These are phyloP conservation scores for Xiphorhynchus elegans DNA, from an alignment of 2,113 vertebrate species.

Conservation along the genomic window DNA sequence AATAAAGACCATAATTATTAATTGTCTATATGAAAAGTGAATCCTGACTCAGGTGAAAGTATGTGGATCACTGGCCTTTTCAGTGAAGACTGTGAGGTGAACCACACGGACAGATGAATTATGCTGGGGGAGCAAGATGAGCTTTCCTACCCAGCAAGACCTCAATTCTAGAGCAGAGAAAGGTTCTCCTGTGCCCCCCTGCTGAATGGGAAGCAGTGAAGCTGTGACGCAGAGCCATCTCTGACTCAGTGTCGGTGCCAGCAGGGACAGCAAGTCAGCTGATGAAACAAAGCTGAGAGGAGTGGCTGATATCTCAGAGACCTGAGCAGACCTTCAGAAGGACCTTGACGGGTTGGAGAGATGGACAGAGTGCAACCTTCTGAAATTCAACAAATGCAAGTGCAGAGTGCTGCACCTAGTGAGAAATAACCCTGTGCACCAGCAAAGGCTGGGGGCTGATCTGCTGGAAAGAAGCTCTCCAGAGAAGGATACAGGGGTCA, in stretches of 20 bases:
- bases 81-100: not conserved
- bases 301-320: fast-evolving
- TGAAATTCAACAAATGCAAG: not conserved
- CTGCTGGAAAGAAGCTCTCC: not conserved
- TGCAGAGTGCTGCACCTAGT: not conserved
- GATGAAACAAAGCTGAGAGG: not conserved
- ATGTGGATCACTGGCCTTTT: not conserved
- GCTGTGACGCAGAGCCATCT: not conserved
- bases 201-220: not conserved
- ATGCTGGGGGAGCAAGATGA: not conserved
- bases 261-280: not conserved
- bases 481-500: not conserved
- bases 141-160: not conserved
- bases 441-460: not conserved
- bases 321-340: not conserved
- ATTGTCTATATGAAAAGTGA: not conserved
- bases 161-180: not conserved
- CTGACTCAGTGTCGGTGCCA: not conserved
- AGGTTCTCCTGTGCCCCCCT: not conserved
- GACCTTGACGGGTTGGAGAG: not conserved
- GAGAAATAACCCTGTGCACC: not conserved
- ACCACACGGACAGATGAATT: not conserved
- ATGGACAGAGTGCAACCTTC: not conserved
- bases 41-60: not conserved
- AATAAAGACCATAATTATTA: not conserved